Conservation (phyloP, 1,140 invertebrate species). For the Cotesia typhae region DNA sequence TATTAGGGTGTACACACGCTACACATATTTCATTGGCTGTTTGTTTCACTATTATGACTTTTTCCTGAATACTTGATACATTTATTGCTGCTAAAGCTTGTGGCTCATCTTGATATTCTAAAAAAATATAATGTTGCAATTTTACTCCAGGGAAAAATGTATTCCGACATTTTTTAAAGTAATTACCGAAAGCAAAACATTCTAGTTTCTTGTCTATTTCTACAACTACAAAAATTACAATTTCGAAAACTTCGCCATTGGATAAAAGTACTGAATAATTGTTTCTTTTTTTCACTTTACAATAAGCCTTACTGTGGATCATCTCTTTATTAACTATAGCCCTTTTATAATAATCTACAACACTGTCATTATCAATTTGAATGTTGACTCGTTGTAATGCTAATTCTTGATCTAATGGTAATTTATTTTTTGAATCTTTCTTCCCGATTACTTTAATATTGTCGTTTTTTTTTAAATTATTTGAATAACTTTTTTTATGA, state of each 20-base stretch:
- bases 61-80: neutral
- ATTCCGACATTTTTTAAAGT: slow-evolving; percentile 8
- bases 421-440: too few relatives aligned
- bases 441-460: too few relatives aligned
- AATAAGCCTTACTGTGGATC: slow-evolving; percentile 12
- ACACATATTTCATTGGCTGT: neutral
- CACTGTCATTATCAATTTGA: too few relatives aligned
- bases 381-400: too few relatives aligned
- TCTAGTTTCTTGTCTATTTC: neutral
- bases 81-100: neutral
- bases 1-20: neutral
- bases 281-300: slow-evolving; percentile 17
- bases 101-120: neutral
- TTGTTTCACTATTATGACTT: neutral
- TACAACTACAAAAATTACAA: slow-evolving; percentile 20
- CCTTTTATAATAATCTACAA: slow-evolving; percentile 11
- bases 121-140: slow-evolving; percentile 12
- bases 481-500: neutral
- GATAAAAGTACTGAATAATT: slow-evolving; percentile 18
- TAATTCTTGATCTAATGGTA: too few relatives aligned
- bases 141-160: slow-evolving; percentile 10
- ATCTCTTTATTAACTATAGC: slow-evolving; percentile 22
- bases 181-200: slow-evolving; percentile 18
- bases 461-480: too few relatives aligned
- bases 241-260: slow-evolving; percentile 20